These are phyloP conservation scores for Butorides virescens DNA, from an alignment of 2,113 vertebrate genomes.

Conservation along the genomic window DNA sequence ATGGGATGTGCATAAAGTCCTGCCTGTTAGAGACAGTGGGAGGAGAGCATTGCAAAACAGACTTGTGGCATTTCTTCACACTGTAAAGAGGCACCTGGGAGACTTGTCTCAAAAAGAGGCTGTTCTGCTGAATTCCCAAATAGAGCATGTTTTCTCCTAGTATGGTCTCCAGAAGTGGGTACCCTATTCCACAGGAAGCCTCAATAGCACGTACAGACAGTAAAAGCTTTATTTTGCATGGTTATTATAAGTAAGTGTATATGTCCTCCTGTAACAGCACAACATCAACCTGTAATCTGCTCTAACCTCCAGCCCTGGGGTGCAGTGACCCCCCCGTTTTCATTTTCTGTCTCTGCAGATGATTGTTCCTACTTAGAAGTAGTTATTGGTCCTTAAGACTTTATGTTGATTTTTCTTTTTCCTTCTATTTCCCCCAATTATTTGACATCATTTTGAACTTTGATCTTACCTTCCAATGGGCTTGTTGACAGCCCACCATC, in stretches of 20 bases:
- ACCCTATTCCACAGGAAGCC: background rate
- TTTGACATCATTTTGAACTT: background rate
- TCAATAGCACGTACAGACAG: background rate
- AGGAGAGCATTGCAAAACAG: background rate
- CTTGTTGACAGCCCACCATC: background rate
- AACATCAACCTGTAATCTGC: background rate
- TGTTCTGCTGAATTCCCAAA: background rate
- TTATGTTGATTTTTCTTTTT: background rate
- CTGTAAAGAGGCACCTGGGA: background rate
- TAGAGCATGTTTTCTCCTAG: background rate
- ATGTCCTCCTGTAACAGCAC: background rate
- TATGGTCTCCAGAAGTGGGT: background rate
- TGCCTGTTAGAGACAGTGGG: background rate
- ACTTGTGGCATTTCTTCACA: background rate
- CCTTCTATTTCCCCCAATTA: background rate
- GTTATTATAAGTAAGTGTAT: background rate
- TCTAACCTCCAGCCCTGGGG: background rate
- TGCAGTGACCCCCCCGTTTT: background rate
- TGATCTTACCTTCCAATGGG: background rate
- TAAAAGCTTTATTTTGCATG: background rate
- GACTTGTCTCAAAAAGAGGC: background rate
- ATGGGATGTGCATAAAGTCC: fast-evolving
- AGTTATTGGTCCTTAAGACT: background rate
- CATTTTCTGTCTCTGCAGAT: background rate
- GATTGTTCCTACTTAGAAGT: background rate